Evolutionary conservation across 2,113 vertebrate species (phyloP), one percentile per base, ranked within the genome.

Genomic region (Rhynchomys soricoides): DNA sequence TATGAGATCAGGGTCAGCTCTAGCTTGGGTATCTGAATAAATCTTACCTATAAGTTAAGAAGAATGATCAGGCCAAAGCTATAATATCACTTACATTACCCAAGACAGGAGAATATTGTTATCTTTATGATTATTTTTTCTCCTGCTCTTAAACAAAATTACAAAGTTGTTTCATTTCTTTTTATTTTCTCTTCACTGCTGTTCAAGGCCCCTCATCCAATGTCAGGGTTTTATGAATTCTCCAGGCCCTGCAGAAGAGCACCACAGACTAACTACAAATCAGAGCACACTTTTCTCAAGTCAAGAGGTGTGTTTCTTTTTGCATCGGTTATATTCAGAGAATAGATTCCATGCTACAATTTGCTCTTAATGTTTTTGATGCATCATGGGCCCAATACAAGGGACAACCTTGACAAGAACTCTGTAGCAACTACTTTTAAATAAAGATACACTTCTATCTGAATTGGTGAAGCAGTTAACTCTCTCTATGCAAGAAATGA

Each of bases 381-480:
- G 62, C 19, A 92, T 92, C 57, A 2, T 73, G 31, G 59, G 48
- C 31, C 73, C 55, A 55, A 5, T 66, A 82, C 86, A 40, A 91
- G 78, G 59, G 5, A 70, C 5, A 95, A 71, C 75, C n/a, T 79
- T 90, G 37, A 68, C 70, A 86, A 95, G 57, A 83, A 55, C 74
- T 92, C 40, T 90, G 75, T 34, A 64, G 52, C 29, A 73, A 92
- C 29, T 88, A 40, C 86, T 81, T 97, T 94, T 66, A 85, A 81
- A 86, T 81, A 57, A 93, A 94, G 90, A 4, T 86, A 3, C 57
- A 15, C 64, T 83, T 95, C 34, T 45, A 70, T 89, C 8, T 70
- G 74, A 96, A 89, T 19, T 93, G 91, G 92, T 48, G 91, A 86
- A 97, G 89, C 31, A 15, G 40, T 71, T 92, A 17, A 43, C 95